A percentile compares a stretch with the other conserved stretches of the same genome.
Conservation (phyloP, 2,113 vertebrate species). For the Riparia riparia region DNA sequence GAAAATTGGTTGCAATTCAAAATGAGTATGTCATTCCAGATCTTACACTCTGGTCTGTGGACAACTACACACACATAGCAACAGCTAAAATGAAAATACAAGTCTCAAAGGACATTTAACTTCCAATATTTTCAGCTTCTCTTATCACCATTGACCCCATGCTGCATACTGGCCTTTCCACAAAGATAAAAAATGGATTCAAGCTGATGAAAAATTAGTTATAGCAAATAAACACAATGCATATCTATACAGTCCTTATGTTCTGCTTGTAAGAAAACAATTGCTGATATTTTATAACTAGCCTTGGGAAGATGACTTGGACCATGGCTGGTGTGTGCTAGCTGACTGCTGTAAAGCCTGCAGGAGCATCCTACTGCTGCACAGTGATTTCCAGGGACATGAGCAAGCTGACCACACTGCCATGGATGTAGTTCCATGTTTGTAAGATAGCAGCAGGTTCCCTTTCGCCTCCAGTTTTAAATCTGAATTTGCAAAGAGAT, state of each 20-base stretch:
- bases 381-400: not conserved
- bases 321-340: not conserved
- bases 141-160: not conserved
- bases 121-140: not conserved
- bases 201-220: not conserved
- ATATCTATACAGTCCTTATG: not conserved
- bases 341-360: not conserved
- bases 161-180: not conserved
- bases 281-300: not conserved
- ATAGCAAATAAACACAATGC: not conserved
- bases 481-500: not conserved
- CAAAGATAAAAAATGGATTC: not conserved
- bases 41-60: not conserved
- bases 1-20: constrained; percentile 37
- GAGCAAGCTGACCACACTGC: not conserved
- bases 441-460: not conserved
- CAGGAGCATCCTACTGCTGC: not conserved
- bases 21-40: constrained; percentile 9
- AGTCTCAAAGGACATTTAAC: not conserved
- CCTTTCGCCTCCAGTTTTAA: not conserved
- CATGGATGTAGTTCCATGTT: not conserved
- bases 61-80: not conserved
- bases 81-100: constrained; percentile 32
- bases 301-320: not conserved
- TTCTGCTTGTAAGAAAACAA: not conserved